Conservation (phyloP, 2,888 invertebrate species). For the Amiota communis region DNA sequence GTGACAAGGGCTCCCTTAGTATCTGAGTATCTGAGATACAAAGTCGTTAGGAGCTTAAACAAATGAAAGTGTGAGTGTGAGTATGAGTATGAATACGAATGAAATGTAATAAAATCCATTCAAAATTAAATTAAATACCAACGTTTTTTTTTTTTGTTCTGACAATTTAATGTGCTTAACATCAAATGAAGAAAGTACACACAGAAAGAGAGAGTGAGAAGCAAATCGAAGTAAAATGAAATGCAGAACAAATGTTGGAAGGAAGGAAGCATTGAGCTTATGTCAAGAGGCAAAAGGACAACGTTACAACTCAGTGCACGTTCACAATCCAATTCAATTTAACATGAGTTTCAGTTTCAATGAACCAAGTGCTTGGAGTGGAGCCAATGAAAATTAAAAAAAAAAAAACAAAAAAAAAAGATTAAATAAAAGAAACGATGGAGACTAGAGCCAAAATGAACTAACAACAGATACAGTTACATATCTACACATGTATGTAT, state of each 20-base stretch:
- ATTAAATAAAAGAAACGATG: too few relatives aligned
- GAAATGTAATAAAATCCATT: conserved; percentile 22
- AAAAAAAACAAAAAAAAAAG: neutral
- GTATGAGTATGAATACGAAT: neutral
- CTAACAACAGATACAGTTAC: too few relatives aligned
- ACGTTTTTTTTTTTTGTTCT: neutral
- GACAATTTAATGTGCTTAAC: conserved; percentile 23
- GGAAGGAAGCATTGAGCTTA: neutral
- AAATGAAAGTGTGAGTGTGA: neutral
- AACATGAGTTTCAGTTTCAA: neutral
- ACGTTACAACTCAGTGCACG: neutral
- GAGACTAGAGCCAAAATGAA: too few relatives aligned
- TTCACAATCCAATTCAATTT: conserved; percentile 19
- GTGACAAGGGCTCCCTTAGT: too few relatives aligned
- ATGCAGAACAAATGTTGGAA: neutral
- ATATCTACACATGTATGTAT: too few relatives aligned
- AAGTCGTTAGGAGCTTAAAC: neutral
- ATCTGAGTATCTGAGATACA: neutral
- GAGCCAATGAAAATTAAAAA: neutral
- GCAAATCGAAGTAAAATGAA: too few relatives aligned
- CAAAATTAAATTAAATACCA: conserved; percentile 27
- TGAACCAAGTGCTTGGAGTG: neutral
- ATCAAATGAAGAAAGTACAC: neutral
- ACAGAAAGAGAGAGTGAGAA: neutral
- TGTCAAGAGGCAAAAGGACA: neutral